Percentiles rank a stretch among this genome's conserved stretches.
Evolutionary conservation across 2,113 vertebrate genomes (phyloP).

Genomic region (Eolophus roseicapilla): DNA sequence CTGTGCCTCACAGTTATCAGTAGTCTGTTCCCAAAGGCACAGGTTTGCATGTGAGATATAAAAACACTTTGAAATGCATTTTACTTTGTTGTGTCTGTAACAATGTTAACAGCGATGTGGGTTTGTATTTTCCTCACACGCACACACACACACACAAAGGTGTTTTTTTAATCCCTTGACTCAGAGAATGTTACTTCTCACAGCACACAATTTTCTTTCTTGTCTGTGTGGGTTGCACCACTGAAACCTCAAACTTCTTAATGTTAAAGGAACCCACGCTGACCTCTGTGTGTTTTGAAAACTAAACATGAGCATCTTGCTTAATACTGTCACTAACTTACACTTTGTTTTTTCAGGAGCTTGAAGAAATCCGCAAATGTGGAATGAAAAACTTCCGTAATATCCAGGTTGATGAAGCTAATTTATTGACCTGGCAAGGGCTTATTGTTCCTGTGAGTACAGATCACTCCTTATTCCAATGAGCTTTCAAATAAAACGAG

Average conservation of each 20-base stretch:
- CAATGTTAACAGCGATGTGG: background rate
- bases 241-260: background rate
- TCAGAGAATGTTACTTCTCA: background rate
- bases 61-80: background rate
- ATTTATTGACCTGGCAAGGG: slow-evolving; percentile 99
- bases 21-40: background rate
- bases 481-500: background rate
- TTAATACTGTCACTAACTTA: background rate
- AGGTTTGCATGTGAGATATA: background rate
- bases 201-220: background rate
- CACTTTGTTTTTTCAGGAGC: slow-evolving; percentile 83
- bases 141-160: background rate
- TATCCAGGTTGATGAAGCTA: slow-evolving; percentile 98
- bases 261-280: background rate
- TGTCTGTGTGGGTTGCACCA: background rate
- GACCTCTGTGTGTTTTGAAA: background rate
- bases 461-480: background rate
- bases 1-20: background rate
- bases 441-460: slow-evolving; percentile 98
- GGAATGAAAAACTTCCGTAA: slow-evolving; percentile 99
- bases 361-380: slow-evolving; percentile 97
- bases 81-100: background rate
- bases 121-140: background rate
- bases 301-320: background rate
- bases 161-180: background rate